Conservation (phyloP, 2,888 invertebrate genomes). For the Phengaris arion region DNA sequence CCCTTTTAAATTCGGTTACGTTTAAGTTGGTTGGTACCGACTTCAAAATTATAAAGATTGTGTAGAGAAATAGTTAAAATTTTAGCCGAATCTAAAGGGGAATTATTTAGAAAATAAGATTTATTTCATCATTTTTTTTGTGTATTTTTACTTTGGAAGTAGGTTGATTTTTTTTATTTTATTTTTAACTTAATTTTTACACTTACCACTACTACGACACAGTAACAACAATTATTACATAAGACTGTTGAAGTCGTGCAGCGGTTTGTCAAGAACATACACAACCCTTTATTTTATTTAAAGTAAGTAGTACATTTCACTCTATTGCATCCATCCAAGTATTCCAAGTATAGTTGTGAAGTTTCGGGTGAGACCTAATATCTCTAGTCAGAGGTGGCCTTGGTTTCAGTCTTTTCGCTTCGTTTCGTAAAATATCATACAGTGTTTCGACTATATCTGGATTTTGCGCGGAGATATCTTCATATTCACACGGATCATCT, state of each 20-base stretch:
- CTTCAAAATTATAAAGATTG: too few species aligned
- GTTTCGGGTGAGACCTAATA: constrained; percentile 52
- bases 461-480: constrained; percentile 50
- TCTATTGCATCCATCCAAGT: constrained; percentile 44
- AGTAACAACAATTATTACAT: background rate
- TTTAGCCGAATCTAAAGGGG: too few species aligned
- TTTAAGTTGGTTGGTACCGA: too few species aligned
- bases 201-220: background rate
- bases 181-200: background rate
- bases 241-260: too few species aligned
- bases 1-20: too few species aligned
- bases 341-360: constrained; percentile 61
- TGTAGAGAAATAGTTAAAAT: too few species aligned
- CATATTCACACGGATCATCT: constrained; percentile 62
- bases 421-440: constrained; percentile 45
- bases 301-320: background rate
- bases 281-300: background rate
- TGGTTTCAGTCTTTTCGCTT: constrained; percentile 51
- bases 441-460: constrained; percentile 51
- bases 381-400: constrained; percentile 53
- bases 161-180: too few species aligned
- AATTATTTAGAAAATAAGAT: too few species aligned
- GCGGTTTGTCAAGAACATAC: too few species aligned
- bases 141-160: too few species aligned
- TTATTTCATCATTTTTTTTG: too few species aligned